Evolutionary conservation across 2,113 vertebrate genomes (phyloP), one percentile per base, ranked within the genome.

Genomic region (Dasyurus viverrinus): DNA sequence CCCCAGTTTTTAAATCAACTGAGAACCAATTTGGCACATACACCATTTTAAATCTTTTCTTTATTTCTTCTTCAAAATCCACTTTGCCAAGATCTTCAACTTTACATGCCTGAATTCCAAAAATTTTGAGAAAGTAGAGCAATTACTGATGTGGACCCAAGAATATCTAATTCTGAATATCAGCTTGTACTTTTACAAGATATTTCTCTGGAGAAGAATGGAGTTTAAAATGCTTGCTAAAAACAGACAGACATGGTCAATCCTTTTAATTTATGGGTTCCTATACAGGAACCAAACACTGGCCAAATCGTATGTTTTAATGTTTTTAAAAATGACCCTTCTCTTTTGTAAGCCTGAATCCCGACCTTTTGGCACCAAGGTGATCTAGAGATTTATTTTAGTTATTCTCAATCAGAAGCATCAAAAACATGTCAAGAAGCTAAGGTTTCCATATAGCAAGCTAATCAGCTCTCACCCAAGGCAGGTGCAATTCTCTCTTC

Each of bases 11-110:
- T 96, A 99, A 99, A 98, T 99, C 99, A 68, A 99, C 99, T 52
- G 99, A 99, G 98, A 99, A 99, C 99, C 99, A 99, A 97, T 99
- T 99, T 98, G 99, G 99, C 98, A 99, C 99, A 94, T 99, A 99
- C 23, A 99, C 99, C 99, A 99, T 99, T 98, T 99, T 99, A 98
- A 99, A 99, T 94, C 99, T 99, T 98, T 99, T 99, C 97, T 99
- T 99, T 96, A 99, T 99, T 98, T 99, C 99, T 98, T 99, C 99
- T 94, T 99, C 99, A 98, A 99, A 99, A 97, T 99, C 99, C 96
- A 99, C 99, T 98, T 99, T 99, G 25, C 99, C 99, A 95, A 99
- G 98, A 96, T 99, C 99, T 98, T 99, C 99, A 26, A 99, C 99
- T 98, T 99, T 99, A 95, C 99, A 99, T 5, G 99, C 99, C 99